Base-by-base conservation (phyloP, 2,113 vertebrate genomes). In the Eclectus roratus region DNA sequence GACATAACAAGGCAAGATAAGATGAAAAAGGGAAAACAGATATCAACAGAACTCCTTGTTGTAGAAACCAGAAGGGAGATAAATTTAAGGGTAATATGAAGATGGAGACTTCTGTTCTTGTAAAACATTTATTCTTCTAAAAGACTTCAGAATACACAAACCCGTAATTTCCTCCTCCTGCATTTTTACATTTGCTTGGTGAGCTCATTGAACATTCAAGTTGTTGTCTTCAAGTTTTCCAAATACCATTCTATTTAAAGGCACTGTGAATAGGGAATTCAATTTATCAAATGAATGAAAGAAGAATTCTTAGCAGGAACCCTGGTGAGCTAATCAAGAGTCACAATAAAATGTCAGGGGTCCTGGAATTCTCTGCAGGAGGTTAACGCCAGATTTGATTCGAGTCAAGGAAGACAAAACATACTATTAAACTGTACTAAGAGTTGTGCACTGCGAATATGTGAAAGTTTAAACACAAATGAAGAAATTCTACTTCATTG, bases 221-320 rank as follows among this genome's bases (percentile, higher is more conserved):
- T 88, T 95, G 91, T 66, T 84, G 78, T 88, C 93, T 96, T 76
- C 71, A 61, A 88, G 90, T 92, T 95, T 92, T 92, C 91, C 80
- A 97, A 97, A 96, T 96, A 95, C 92, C 91, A 90, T 96, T 96
- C 96, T 97, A 96, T 97, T 96, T 96, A 96, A 95, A 97, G 87
- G 88, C 84, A 84, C 81, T 96, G 93, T 95, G 95, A 96, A 96
- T 94, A 96, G 91, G 92, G 95, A 96, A 97, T 95, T 97, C 91
- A 95, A 96, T 94, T 89, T 91, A 96, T 95, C 95, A 96, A 93
- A 90, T 90, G 88, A 95, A 96, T 95, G 96, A 95, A 95, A 96
- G 95, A 84, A 93, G 91, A 95, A 97, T 97, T 96, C 94, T 96
- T 95, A 96, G 92, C 91, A 95, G 96, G 96, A 96, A 94, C 94